phyloP scores from a whole-genome alignment of 1,140 invertebrate species.

The Drosophila tropicalis region DNA sequence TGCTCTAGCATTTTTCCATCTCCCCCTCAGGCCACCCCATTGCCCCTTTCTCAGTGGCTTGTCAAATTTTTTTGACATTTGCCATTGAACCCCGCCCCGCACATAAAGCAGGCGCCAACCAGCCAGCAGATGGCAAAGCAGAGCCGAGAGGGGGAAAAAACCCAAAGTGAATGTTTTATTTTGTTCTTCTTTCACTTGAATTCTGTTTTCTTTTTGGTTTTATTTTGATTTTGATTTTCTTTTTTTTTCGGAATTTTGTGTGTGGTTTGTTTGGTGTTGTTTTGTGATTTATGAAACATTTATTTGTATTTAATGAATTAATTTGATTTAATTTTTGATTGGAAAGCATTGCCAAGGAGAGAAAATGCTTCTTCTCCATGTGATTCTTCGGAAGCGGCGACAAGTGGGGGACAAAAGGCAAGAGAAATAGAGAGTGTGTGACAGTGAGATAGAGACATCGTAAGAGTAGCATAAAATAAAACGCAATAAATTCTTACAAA shows the following conservation, averaged over 20 bases:
- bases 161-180: conserved; percentile 25
- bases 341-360: conserved; percentile 42
- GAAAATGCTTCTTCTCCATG: conserved; percentile 23
- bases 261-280: conserved; percentile 19
- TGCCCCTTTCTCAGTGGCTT: conserved; percentile 14
- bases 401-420: neutral
- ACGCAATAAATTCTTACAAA: conserved; percentile 74
- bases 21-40: neutral
- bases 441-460: neutral
- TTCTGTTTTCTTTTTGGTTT: conserved; percentile 1
- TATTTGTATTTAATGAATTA: conserved; percentile 77
- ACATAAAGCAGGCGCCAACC: conserved; percentile 75
- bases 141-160: neutral
- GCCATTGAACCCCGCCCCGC: conserved; percentile 61
- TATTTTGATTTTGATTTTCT: conserved; percentile 15
- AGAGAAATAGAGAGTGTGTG: neutral
- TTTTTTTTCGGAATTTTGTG: conserved; percentile 47
- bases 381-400: conserved; percentile 11
- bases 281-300: conserved; percentile 77
- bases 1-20: too few species aligned
- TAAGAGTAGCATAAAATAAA: conserved; percentile 63
- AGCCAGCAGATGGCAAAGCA: conserved; percentile 38
- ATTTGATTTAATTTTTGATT: conserved; percentile 71
- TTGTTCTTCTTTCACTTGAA: conserved; percentile 25
- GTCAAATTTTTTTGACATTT: conserved; percentile 74